Evolutionary conservation across 2,888 invertebrate species (phyloP), one percentile per base, ranked within the genome.

Genomic region (Diachrysia chrysitis): DNA sequence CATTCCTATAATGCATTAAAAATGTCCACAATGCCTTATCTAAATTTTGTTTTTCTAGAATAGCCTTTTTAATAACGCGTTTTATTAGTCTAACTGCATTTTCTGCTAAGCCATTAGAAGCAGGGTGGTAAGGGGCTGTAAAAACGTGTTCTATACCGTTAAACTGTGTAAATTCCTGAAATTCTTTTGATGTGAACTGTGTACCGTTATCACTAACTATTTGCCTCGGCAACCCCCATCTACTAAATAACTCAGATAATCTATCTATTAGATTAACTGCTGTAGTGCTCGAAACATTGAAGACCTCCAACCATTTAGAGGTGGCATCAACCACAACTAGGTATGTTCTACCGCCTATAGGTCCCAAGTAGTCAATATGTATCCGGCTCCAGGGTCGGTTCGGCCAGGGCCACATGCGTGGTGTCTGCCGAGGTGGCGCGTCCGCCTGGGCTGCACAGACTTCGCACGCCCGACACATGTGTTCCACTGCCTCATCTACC

Each of bases 191-290:
- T 0, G 62, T 25, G 17, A 62, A 62, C 0, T 46, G 62, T 14
- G 62, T 46, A 0, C 65, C 59, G n/a, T 65, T 65, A n/a, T 65
- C 65, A 2, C 32, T 29, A 0, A 60, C 60, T 19, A 60, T 60
- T 12, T 66, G 66, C 35, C 23, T 60, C 2, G 66, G 66, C 14
- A 60, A 14, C 0, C 59, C 59, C 59, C 59, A 65, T 23, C 65
- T 55, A 65, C 65, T 65, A 17, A 37, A 65, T 21, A 65, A 46
- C 48, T 60, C 59, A 0, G 10, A 35, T 3, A 65, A 32, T 23
- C 21, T 59, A 32, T 55, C 42, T 21, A 65, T 60, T 1, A 42
- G 19, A 1, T 12, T n/a, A 29, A 6, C 2, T 2, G 65, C 59
- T 0, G 59, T 23, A 25, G 25, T 25, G 5, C 25, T 25, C 2